These are phyloP conservation scores for Dysidea cf. avara DNA, from an alignment of 37 sponge, comb jelly and placozoan species.

Conservation along the genomic window DNA sequence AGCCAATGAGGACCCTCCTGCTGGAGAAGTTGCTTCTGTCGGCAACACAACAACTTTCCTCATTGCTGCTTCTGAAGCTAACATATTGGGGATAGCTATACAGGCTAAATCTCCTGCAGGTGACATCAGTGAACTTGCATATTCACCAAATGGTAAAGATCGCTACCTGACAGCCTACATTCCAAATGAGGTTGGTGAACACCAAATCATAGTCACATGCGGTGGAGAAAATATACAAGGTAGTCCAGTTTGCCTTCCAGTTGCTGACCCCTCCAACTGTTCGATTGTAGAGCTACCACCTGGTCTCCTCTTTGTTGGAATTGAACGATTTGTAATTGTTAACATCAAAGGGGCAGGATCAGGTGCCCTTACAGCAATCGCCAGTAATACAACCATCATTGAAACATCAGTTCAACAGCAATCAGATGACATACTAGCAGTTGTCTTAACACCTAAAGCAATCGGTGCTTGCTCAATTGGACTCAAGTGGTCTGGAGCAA, in stretches of 20 bases:
- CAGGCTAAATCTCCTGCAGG: conserved; percentile 5
- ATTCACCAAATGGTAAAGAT: conserved; percentile 22
- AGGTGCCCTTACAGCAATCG: conserved; percentile 27
- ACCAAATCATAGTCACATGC: conserved; percentile 70
- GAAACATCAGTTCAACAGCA: no score
- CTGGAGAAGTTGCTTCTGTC: no score
- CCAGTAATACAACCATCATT: conserved; percentile 18
- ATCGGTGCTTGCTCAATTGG: conserved; percentile 34
- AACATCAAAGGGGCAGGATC: conserved; percentile 69
- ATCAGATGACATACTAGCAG: not conserved
- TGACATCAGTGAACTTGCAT: conserved; percentile 22
- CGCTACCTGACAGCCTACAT: conserved; percentile 30
- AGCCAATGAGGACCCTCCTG: no score
- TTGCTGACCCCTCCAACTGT: conserved; percentile 61
- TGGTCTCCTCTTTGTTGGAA: conserved; percentile 43
- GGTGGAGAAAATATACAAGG: conserved; percentile 83
- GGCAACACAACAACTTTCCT: no score
- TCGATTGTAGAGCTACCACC: conserved; percentile 37
- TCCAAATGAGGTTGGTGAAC: conserved; percentile 61
- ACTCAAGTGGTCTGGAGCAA: conserved; percentile 34
- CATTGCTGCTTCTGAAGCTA: no score
- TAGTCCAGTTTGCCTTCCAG: conserved; percentile 56
- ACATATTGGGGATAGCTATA: no score
- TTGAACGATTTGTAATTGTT: conserved; percentile 41
- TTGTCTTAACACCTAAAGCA: conserved; percentile 6